Evolutionary conservation across 2,888 invertebrate genomes (phyloP).

Genomic region (Charanyca ferruginea): DNA sequence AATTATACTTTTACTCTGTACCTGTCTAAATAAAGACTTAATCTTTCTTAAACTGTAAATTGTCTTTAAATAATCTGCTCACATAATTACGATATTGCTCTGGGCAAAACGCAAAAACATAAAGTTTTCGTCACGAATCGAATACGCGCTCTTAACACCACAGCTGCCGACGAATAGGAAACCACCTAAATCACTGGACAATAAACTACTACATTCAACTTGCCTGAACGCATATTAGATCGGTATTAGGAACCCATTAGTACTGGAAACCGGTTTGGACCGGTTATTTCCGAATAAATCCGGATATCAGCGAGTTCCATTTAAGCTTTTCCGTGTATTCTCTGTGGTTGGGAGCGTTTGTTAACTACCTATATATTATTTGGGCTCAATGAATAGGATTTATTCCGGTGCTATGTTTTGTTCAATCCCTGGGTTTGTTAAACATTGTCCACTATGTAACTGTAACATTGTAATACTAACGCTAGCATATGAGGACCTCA

Average conservation of each 20-base stretch:
- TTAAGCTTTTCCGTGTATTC: conserved; percentile 62
- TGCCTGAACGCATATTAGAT: conserved; percentile 45
- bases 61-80: too few relatives aligned
- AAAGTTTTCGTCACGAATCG: too few relatives aligned
- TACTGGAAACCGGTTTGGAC: conserved; percentile 48
- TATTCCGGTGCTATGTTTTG: conserved; percentile 22
- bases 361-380: conserved; percentile 45
- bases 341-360: conserved; percentile 49
- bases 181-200: conserved; percentile 10
- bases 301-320: conserved; percentile 65
- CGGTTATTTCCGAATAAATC: conserved; percentile 62
- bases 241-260: conserved; percentile 63
- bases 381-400: conserved; percentile 28
- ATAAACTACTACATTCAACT: conserved; percentile 20
- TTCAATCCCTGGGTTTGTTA: not conserved
- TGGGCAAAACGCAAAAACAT: too few relatives aligned
- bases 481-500: not conserved
- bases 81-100: too few relatives aligned
- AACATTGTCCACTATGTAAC: not conserved
- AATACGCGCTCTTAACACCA: too few relatives aligned
- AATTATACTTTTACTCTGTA: too few relatives aligned
- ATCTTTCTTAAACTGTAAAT: too few relatives aligned
- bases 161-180: not conserved
- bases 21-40: too few relatives aligned
- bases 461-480: too few relatives aligned